Base-by-base conservation (phyloP, 2,888 invertebrate genomes). In the Pemphredon lugubris region DNA sequence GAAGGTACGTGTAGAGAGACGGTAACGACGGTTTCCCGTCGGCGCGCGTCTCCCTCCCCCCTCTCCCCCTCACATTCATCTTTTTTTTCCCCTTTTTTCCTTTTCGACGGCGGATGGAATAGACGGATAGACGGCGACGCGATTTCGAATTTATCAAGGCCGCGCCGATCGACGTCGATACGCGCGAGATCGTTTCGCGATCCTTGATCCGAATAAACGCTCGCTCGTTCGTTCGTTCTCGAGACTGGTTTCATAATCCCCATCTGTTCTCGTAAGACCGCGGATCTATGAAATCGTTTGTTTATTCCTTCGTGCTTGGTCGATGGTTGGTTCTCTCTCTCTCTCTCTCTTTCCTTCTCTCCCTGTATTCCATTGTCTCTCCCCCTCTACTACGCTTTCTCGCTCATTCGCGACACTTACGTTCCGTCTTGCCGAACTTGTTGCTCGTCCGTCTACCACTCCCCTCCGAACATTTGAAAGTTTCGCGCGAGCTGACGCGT, bases 1-100 rank as follows among this genome's bases (percentile, higher is more conserved):
- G 77, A 88, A 87, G 86, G 88, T 87, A 73, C 67, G 71, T 66
- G 71, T n/a, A n/a, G n/a, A n/a, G 68, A 54, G 16, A 45, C 39
- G 7, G 2, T n/a, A n/a, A n/a, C n/a, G n/a, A n/a, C n/a, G n/a
- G n/a, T 11, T 23, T 18, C 2, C 23, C 23, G 11, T 48, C n/a
- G n/a, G n/a, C n/a, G n/a, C n/a, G n/a, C n/a, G n/a, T n/a, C n/a
- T n/a, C n/a, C n/a, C n/a, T 21, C 26, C 6, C 7, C 11, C n/a
- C 7, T 18, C 6, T 32, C 14, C 0, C 30, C 37, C 23, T 2
- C 11, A 34, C 0, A 34, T 11, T 18, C 18, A 7, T 20, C 2
- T 11, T 20, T 58, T 7, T 18, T 48, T 30, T 14, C 14, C 32
- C 9, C 37, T 23, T 23, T n/a, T n/a, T n/a, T n/a, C n/a, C n/a